Percentiles rank a stretch among this genome's conserved stretches.
phyloP scores from a whole-genome alignment of 2,888 invertebrate species.

The Rhodophaea formosa region DNA sequence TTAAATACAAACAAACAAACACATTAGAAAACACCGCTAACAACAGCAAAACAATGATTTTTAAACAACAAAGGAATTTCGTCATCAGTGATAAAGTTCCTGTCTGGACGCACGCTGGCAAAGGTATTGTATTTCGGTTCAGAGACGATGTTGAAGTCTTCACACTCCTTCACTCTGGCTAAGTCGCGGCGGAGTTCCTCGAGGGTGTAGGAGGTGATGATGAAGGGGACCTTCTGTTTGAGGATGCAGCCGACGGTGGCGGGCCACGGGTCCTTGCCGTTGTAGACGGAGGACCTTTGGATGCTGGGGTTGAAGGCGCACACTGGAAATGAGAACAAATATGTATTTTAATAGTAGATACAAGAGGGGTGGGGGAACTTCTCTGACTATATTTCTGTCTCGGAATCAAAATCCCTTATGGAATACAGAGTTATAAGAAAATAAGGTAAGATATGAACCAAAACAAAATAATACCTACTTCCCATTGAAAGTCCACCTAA shows the following conservation, averaged over 20 bases:
- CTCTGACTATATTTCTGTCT: no score
- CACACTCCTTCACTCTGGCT: conserved; percentile 74
- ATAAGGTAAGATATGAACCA: no score
- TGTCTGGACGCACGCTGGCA: conserved; percentile 85
- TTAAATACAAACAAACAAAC: conserved; percentile 30
- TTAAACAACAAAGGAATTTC: conserved; percentile 86
- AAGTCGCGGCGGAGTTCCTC: conserved; percentile 84
- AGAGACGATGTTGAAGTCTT: conserved; percentile 72
- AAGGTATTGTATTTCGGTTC: conserved; percentile 83
- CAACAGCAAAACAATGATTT: conserved; percentile 83
- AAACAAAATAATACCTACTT: no score
- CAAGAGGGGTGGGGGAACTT: no score
- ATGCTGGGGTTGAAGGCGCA: conserved; percentile 88
- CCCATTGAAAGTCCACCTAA: no score
- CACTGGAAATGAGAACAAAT: conserved; percentile 70
- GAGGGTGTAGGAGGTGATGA: conserved; percentile 85
- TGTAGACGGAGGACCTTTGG: conserved; percentile 84
- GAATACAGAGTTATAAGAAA: no score
- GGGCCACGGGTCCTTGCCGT: conserved; percentile 85
- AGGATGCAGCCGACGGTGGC: conserved; percentile 81
- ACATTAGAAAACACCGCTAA: conserved; percentile 51
- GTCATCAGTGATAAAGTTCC: conserved; percentile 88
- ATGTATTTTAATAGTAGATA: no score
- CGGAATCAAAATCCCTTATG: no score
- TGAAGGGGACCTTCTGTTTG: conserved; percentile 79